These are phyloP conservation scores for Drosophila longiperda DNA, from an alignment of 2,888 invertebrate species.

Conservation along the genomic window DNA sequence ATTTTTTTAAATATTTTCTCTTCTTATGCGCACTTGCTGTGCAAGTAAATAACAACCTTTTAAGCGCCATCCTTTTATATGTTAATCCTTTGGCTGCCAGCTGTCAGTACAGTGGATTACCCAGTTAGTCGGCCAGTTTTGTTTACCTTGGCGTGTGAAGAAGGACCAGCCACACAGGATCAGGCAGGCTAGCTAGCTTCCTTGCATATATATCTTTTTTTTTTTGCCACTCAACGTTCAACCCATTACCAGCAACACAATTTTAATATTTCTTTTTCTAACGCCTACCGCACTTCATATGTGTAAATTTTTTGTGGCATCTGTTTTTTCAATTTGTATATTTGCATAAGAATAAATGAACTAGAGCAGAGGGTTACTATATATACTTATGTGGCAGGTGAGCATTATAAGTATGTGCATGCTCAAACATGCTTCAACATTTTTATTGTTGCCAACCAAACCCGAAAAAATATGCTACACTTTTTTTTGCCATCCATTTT, in stretches of 20 bases:
- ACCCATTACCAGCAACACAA: slow-evolving; percentile 19
- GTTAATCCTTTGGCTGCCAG: slow-evolving; percentile 55
- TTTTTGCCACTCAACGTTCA: slow-evolving; percentile 12
- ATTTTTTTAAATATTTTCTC: neutral
- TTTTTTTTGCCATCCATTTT: slow-evolving; percentile 19
- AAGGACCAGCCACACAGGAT: slow-evolving; percentile 10
- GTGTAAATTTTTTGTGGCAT: slow-evolving; percentile 22
- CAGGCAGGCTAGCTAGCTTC: slow-evolving; percentile 5
- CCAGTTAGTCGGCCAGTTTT: slow-evolving; percentile 40
- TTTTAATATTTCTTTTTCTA: slow-evolving; percentile 45
- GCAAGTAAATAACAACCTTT: slow-evolving; percentile 50
- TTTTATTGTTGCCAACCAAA: slow-evolving; percentile 32
- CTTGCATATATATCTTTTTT: neutral
- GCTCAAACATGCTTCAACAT: slow-evolving; percentile 7
- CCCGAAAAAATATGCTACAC: slow-evolving; percentile 50
- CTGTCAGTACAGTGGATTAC: slow-evolving; percentile 38
- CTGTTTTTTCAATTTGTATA: slow-evolving; percentile 49
- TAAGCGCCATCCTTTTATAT: slow-evolving; percentile 64
- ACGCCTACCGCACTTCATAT: slow-evolving; percentile 33
- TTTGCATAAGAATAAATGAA: slow-evolving; percentile 45
- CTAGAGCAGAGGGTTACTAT: slow-evolving; percentile 27
- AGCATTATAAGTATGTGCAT: slow-evolving; percentile 22
- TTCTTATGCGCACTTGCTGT: slow-evolving; percentile 43
- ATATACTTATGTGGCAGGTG: slow-evolving; percentile 28
- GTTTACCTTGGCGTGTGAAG: slow-evolving; percentile 27